Evolutionary conservation across 2,113 vertebrate species (phyloP).

Genomic region (Elgaria multicarinata): DNA sequence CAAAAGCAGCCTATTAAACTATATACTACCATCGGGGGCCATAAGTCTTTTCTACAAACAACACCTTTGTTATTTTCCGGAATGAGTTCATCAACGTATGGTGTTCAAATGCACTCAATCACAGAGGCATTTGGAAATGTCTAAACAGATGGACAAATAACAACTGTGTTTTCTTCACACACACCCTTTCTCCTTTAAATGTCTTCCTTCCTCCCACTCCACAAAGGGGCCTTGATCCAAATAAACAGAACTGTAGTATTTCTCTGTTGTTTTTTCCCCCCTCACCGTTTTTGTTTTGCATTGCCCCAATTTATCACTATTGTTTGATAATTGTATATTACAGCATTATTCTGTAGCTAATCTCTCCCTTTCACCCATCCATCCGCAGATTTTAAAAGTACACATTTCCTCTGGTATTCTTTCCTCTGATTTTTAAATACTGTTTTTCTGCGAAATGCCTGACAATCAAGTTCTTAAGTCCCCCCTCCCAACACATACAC

Average conservation of each 20-base stretch:
- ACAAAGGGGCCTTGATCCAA: constrained; percentile 26
- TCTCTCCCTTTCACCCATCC: constrained; percentile 20
- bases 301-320: constrained; percentile 22
- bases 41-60: not conserved
- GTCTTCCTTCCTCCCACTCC: constrained; percentile 37
- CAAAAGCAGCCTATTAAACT: not conserved
- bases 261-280: constrained; percentile 31
- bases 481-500: not conserved
- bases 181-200: constrained; percentile 28
- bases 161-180: not conserved
- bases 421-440: constrained; percentile 41
- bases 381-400: constrained; percentile 43
- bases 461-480: not conserved
- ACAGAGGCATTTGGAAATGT: constrained; percentile 14
- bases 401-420: constrained; percentile 44
- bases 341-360: not conserved
- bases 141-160: constrained; percentile 41
- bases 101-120: constrained; percentile 14
- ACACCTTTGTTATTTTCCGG: constrained; percentile 30
- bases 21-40: not conserved
- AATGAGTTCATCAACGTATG: constrained; percentile 30
- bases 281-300: constrained; percentile 38
- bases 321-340: constrained; percentile 40
- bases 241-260: constrained; percentile 1
- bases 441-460: constrained; percentile 6